A percentile compares a stretch with the other conserved stretches of the same genome.
These are phyloP conservation scores for Prionace glauca DNA, from an alignment of 2,797 vertebrate genomes.

Conservation along the genomic window DNA sequence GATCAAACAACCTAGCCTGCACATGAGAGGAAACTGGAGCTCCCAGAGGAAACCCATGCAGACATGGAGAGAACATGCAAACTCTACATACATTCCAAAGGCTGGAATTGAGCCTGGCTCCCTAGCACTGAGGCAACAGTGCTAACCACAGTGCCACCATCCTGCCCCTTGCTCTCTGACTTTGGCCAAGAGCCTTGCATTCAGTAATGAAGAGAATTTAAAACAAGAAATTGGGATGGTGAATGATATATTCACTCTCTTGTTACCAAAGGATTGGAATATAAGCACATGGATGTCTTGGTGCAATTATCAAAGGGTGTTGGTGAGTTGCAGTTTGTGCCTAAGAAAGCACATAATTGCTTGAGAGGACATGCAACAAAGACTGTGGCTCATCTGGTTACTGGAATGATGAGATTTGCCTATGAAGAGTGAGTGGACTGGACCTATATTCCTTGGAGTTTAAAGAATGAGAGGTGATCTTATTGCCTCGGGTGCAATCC, in stretches of 20 bases:
- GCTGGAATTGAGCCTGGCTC: too few relatives aligned
- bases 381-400: neutral
- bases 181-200: neutral
- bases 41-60: too few relatives aligned
- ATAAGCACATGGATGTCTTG: neutral
- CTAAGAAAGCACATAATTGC: neutral
- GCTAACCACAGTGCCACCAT: too few relatives aligned
- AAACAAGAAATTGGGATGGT: too few relatives aligned
- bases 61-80: too few relatives aligned
- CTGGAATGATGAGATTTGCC: neutral
- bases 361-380: neutral
- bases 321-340: neutral
- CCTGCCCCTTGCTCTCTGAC: neutral
- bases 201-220: neutral
- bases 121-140: too few relatives aligned
- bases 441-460: neutral
- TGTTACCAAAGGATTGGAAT: neutral
- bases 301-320: neutral
- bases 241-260: too few relatives aligned
- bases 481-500: neutral
- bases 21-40: too few relatives aligned
- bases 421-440: neutral
- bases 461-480: neutral
- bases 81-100: too few relatives aligned
- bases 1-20: too few relatives aligned